Evolutionary conservation across 2,797 vertebrate genomes (phyloP).

Genomic region (Masticophis lateralis): DNA sequence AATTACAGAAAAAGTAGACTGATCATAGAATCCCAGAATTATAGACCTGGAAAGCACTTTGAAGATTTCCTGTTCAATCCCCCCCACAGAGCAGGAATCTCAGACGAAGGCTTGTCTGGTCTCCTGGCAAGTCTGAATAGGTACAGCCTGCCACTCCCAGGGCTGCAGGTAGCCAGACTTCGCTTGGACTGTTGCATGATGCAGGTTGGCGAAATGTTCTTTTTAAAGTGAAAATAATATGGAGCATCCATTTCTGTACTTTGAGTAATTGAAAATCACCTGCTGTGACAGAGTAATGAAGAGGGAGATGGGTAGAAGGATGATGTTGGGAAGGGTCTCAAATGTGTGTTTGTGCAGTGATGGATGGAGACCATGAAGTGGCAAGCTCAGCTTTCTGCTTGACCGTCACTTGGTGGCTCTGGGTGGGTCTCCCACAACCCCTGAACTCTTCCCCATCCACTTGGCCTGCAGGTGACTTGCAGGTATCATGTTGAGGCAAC

Average conservation of each 20-base stretch:
- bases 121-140: background rate
- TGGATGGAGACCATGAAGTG: background rate
- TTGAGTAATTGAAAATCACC: background rate
- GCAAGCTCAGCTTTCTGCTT: background rate
- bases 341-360: background rate
- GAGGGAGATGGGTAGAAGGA: background rate
- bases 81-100: background rate
- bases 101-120: background rate
- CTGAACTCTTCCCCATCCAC: background rate
- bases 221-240: background rate
- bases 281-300: background rate
- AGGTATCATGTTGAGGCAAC: slow-evolving; percentile 67
- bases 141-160: background rate
- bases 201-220: background rate
- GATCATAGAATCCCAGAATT: background rate
- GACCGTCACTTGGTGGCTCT: background rate
- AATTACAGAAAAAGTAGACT: background rate
- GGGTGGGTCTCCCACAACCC: background rate
- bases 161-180: background rate
- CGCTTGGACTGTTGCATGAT: background rate
- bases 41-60: background rate
- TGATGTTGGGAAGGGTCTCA: background rate
- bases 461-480: slow-evolving; percentile 1
- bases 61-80: background rate
- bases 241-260: too few species aligned